These are phyloP conservation scores for Chymomyza procnemis DNA, from an alignment of 2,888 invertebrate species.

Conservation along the genomic window DNA sequence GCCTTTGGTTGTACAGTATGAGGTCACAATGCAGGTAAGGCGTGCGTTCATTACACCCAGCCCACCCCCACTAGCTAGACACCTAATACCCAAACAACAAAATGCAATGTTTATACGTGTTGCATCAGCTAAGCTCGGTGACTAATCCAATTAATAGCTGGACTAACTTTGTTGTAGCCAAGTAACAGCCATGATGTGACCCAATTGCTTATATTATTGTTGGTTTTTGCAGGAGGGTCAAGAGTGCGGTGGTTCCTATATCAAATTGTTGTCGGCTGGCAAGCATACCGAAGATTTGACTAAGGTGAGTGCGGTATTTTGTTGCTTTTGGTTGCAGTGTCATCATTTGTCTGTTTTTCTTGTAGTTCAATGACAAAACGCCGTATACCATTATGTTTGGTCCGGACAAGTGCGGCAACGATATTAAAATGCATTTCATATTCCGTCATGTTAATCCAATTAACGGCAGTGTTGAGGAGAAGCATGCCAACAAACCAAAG, in stretches of 20 bases:
- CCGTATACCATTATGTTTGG: conserved; percentile 99
- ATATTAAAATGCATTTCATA: conserved; percentile 94
- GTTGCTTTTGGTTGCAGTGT: conserved; percentile 4
- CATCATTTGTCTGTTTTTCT: conserved; percentile 6
- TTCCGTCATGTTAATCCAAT: conserved; percentile 96
- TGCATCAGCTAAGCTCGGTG: conserved; percentile 55
- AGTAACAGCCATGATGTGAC: conserved; percentile 51
- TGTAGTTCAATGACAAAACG: conserved; percentile 93
- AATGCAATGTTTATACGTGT: conserved; percentile 32
- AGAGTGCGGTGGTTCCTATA: conserved; percentile 98
- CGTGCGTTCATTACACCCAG: conserved; percentile 1
- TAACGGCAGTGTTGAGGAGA: conserved; percentile 93
- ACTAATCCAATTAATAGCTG: conserved; percentile 67
- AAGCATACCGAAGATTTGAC: conserved; percentile 85
- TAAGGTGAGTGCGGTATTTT: conserved; percentile 77
- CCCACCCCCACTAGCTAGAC: no score
- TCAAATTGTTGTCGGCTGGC: conserved; percentile 92
- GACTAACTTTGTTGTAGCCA: not conserved
- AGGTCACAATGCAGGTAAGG: conserved; percentile 88
- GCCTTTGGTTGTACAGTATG: conserved; percentile 94
- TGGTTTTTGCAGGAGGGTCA: conserved; percentile 87
- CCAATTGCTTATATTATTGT: conserved; percentile 43
- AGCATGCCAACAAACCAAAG: conserved; percentile 96
- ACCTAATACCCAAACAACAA: conserved; percentile 9
- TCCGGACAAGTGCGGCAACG: conserved; percentile 98